A percentile compares a stretch with the other conserved stretches of the same genome.
These are phyloP conservation scores for Steinernema scapterisci DNA, from an alignment of 2,888 invertebrate genomes.

Conservation along the genomic window DNA sequence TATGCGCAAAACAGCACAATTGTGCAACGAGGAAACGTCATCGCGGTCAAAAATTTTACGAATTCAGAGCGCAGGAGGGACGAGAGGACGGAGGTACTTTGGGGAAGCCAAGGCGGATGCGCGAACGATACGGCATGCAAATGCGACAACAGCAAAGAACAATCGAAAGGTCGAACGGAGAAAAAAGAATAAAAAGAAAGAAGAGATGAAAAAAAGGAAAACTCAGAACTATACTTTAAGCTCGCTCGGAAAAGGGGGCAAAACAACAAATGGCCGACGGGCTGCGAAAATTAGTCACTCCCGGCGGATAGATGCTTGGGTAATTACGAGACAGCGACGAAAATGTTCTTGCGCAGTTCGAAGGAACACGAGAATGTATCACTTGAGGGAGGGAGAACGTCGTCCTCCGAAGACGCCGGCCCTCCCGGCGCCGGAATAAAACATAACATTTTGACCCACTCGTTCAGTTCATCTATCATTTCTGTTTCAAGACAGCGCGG, in stretches of 20 bases:
- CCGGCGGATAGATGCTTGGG: conserved; percentile 22
- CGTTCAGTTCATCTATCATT: neutral
- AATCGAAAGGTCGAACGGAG: neutral
- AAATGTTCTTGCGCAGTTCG: neutral
- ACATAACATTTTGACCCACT: neutral
- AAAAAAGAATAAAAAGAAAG: neutral
- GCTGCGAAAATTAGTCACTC: conserved; percentile 28
- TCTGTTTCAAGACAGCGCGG: neutral
- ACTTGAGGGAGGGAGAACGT: neutral
- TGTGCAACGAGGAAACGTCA: neutral
- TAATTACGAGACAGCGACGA: conserved; percentile 9
- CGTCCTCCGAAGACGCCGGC: neutral
- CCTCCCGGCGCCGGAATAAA: neutral
- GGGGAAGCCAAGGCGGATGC: too few relatives aligned
- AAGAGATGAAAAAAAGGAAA: neutral
- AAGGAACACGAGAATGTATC: neutral
- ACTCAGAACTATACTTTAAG: conserved; percentile 9
- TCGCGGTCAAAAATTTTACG: too few relatives aligned
- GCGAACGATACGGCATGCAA: too few relatives aligned
- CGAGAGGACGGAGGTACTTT: too few relatives aligned
- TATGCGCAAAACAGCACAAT: neutral
- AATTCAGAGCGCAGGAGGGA: too few relatives aligned
- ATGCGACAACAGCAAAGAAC: too few relatives aligned
- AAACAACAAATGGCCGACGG: conserved; percentile 21
- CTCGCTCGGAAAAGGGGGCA: neutral